These are phyloP conservation scores for Tragopan temminckii DNA, from an alignment of 2,797 vertebrate genomes.

Conservation along the genomic window DNA sequence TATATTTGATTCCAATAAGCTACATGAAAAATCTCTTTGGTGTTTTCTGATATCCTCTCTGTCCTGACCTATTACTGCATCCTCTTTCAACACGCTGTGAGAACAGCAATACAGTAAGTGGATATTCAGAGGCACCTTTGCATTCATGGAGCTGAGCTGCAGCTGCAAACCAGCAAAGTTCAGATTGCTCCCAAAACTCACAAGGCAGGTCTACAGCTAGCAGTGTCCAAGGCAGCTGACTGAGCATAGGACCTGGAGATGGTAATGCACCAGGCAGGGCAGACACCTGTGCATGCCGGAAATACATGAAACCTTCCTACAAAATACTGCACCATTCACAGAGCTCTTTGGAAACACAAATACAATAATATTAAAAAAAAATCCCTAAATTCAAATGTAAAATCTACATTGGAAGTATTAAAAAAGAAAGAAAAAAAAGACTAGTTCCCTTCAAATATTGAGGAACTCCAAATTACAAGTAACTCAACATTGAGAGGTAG, in stretches of 20 bases:
- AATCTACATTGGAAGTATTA: neutral
- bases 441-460: neutral
- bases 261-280: neutral
- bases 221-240: too few species aligned
- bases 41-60: conserved; percentile 53
- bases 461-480: neutral
- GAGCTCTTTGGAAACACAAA: neutral
- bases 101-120: neutral
- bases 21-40: conserved; percentile 54
- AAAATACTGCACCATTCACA: neutral
- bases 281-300: neutral
- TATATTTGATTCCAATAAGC: conserved; percentile 55
- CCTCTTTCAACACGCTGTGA: neutral
- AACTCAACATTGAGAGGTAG: neutral
- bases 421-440: neutral
- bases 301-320: neutral
- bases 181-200: neutral
- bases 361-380: neutral
- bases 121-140: neutral
- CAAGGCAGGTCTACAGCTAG: neutral
- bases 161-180: neutral
- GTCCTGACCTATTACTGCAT: conserved; percentile 43
- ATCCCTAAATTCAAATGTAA: neutral
- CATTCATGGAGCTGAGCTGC: neutral
- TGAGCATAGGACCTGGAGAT: accelerated